phyloP scores from a whole-genome alignment of 2,113 vertebrate species.

The Gambusia affinis region DNA sequence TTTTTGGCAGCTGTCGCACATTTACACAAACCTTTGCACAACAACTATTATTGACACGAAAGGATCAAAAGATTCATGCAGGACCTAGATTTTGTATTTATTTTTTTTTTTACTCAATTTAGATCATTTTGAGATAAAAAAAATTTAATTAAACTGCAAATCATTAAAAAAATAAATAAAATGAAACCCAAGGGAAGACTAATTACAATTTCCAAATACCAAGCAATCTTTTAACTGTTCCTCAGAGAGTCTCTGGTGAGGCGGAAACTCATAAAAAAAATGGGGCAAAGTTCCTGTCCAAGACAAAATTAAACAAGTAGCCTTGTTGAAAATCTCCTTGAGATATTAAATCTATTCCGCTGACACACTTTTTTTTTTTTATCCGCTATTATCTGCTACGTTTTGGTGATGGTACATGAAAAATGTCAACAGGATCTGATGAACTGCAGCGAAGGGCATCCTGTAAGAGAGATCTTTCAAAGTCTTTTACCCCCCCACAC shows the following conservation, averaged over 20 bases:
- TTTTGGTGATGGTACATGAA: constrained; percentile 32
- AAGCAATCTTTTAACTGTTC: constrained; percentile 7
- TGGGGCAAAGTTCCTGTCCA: constrained; percentile 36
- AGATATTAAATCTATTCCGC: constrained; percentile 23
- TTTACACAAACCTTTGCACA: no score
- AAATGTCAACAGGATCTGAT: constrained; percentile 46
- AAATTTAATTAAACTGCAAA: no score
- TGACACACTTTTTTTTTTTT: constrained; percentile 36
- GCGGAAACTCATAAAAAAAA: constrained; percentile 34
- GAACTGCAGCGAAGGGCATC: background rate
- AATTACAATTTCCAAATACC: constrained; percentile 1
- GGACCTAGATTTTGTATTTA: no score
- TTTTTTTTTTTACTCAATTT: background rate
- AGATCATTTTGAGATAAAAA: background rate
- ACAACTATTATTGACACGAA: no score
- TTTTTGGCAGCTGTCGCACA: no score
- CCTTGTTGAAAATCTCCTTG: constrained; percentile 20
- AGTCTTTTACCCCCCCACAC: constrained; percentile 1
- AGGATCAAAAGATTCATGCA: no score
- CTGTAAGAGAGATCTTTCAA: constrained; percentile 11
- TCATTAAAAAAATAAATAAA: background rate
- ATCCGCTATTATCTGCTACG: constrained; percentile 30
- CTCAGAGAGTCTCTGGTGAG: constrained; percentile 1
- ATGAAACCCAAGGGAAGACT: background rate
- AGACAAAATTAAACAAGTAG: constrained; percentile 39